These are phyloP conservation scores for Girardia tigrina DNA, from an alignment of 2,888 invertebrate genomes.

Conservation along the genomic window DNA sequence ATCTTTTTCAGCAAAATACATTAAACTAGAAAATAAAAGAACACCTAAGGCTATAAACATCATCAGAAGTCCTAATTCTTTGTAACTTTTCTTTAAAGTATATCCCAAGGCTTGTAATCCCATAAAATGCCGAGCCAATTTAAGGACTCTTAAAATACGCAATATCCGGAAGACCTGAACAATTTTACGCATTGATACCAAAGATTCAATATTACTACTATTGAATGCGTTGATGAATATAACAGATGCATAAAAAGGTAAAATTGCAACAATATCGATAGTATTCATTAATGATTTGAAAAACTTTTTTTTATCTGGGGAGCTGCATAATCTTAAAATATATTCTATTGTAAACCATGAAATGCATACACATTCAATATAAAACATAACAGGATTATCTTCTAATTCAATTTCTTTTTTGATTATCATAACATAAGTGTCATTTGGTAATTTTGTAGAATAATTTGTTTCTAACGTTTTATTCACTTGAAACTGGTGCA, in stretches of 20 bases:
- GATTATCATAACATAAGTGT: neutral
- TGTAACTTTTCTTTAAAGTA: conserved; percentile 92
- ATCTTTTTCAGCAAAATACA: conserved; percentile 98
- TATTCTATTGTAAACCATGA: conserved; percentile 87
- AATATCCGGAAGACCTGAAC: conserved; percentile 90
- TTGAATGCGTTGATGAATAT: conserved; percentile 59
- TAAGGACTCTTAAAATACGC: conserved; percentile 50
- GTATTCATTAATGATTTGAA: conserved; percentile 81
- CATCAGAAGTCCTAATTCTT: conserved; percentile 88
- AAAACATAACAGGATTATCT: conserved; percentile 30
- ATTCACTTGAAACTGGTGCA: conserved; percentile 35
- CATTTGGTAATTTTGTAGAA: neutral
- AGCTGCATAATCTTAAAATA: conserved; percentile 77
- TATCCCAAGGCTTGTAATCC: conserved; percentile 93
- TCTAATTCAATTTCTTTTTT: neutral
- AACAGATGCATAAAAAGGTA: conserved; percentile 86
- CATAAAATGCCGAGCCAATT: conserved; percentile 78
- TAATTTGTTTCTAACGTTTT: conserved; percentile 2
- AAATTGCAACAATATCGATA: conserved; percentile 83
- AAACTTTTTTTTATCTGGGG: conserved; percentile 93
- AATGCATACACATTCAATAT: conserved; percentile 32
- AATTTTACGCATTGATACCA: conserved; percentile 52
- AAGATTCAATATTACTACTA: conserved; percentile 27
- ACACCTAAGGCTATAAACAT: conserved; percentile 97
- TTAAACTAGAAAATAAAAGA: conserved; percentile 91